Evolutionary conservation across 1,140 invertebrate genomes (phyloP).

Genomic region (Latrodectus geometricus): DNA sequence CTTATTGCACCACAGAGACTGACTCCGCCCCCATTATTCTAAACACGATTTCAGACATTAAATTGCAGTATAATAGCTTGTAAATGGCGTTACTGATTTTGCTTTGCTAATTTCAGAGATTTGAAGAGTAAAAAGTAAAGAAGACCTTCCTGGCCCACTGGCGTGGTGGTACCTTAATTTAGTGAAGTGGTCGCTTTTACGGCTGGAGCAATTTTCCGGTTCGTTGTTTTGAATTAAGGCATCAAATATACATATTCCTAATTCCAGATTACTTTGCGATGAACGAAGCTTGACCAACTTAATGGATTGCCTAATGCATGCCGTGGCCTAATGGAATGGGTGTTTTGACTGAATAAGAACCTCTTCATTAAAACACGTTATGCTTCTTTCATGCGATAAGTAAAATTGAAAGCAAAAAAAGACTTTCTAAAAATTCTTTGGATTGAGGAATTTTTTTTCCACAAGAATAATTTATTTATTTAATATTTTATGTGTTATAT

Average conservation of each 20-base stretch:
- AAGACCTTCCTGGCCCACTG: not conserved
- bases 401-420: no score
- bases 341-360: not conserved
- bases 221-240: slow-evolving; percentile 39
- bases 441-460: no score
- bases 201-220: slow-evolving; percentile 44
- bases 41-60: not conserved
- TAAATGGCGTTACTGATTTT: slow-evolving; percentile 21
- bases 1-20: not conserved
- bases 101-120: slow-evolving; percentile 28
- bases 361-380: not conserved
- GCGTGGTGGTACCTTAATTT: slow-evolving; percentile 36
- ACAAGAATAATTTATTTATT: no score
- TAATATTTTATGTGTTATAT: no score
- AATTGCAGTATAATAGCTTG: slow-evolving; percentile 6
- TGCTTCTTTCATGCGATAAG: no score
- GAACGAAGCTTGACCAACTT: slow-evolving; percentile 1
- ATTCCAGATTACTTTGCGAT: slow-evolving; percentile 12
- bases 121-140: not conserved
- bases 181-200: slow-evolving; percentile 22
- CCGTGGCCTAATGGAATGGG: not conserved
- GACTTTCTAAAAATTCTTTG: no score
- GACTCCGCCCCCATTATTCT: not conserved
- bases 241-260: slow-evolving; percentile 61
- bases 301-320: not conserved